These are phyloP conservation scores for Xestobium rufovillosum DNA, from an alignment of 2,888 invertebrate genomes.

Conservation along the genomic window DNA sequence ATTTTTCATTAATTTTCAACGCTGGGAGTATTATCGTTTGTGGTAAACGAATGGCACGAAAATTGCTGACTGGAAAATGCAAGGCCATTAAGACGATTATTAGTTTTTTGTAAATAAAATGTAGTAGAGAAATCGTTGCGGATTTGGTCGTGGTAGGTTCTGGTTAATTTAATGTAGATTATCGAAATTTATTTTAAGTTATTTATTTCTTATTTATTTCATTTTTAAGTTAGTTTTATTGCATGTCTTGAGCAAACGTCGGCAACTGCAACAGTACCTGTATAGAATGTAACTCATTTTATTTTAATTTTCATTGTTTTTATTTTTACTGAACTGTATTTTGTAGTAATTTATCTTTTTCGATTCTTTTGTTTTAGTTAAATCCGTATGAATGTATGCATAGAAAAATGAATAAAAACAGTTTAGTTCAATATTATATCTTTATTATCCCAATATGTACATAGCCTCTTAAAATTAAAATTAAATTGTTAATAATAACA, in stretches of 20 bases:
- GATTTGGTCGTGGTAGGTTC: slow-evolving; percentile 26
- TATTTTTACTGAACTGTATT: slow-evolving; percentile 3
- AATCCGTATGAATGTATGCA: neutral
- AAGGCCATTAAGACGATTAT: no score
- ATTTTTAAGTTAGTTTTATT: no score
- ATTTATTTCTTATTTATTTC: slow-evolving; percentile 15
- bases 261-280: no score
- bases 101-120: no score
- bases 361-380: neutral
- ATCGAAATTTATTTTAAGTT: slow-evolving; percentile 2
- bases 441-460: slow-evolving; percentile 26
- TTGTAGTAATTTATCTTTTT: neutral
- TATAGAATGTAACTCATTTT: slow-evolving; percentile 24
- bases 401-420: neutral
- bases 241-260: no score
- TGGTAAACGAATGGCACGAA: no score
- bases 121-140: no score
- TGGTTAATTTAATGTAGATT: slow-evolving; percentile 20
- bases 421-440: neutral
- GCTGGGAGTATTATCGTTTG: no score
- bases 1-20: no score
- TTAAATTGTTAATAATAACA: no score
- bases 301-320: slow-evolving; percentile 9
- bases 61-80: no score
- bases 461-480: slow-evolving; percentile 26